These are phyloP conservation scores for Bursaphelenchus okinawaensis DNA, from an alignment of 2,888 invertebrate species.

Conservation along the genomic window DNA sequence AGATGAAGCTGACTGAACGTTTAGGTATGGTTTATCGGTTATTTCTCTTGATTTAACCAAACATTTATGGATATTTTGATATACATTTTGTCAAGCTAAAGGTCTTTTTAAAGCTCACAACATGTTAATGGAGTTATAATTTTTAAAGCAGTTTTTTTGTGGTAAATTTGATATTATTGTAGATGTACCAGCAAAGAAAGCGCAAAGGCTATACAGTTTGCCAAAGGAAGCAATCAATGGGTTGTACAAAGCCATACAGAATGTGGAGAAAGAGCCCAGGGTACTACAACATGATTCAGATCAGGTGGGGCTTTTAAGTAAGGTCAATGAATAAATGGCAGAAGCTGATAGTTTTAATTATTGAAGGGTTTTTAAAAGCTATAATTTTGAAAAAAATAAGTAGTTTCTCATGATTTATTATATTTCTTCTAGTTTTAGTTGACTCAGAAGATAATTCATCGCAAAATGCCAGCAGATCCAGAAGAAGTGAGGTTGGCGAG, in stretches of 20 bases:
- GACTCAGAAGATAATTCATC: constrained; percentile 33
- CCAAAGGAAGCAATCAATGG: constrained; percentile 32
- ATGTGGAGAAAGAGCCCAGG: constrained; percentile 35
- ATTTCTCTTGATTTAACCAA: too few relatives aligned
- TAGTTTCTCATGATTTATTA: neutral
- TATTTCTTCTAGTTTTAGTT: constrained; percentile 6
- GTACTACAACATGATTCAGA: constrained; percentile 54
- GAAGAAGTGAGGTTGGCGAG: constrained; percentile 29
- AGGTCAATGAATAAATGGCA: too few relatives aligned
- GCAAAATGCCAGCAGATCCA: constrained; percentile 39
- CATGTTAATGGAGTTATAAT: too few relatives aligned
- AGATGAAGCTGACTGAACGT: neutral
- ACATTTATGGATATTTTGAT: too few relatives aligned
- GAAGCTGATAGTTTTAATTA: too few relatives aligned
- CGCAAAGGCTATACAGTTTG: constrained; percentile 13
- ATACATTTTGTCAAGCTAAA: too few relatives aligned
- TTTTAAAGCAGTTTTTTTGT: too few relatives aligned
- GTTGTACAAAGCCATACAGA: constrained; percentile 17
- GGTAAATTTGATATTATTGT: neutral
- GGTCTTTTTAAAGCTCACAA: too few relatives aligned
- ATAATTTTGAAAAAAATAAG: too few relatives aligned
- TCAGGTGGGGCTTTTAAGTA: constrained; percentile 27
- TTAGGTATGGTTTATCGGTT: too few relatives aligned
- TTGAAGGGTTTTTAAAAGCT: neutral
- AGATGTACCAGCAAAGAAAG: neutral